phyloP scores from a whole-genome alignment of 64 coral and sea anemone species.

The Astreopora myriophthalma region DNA sequence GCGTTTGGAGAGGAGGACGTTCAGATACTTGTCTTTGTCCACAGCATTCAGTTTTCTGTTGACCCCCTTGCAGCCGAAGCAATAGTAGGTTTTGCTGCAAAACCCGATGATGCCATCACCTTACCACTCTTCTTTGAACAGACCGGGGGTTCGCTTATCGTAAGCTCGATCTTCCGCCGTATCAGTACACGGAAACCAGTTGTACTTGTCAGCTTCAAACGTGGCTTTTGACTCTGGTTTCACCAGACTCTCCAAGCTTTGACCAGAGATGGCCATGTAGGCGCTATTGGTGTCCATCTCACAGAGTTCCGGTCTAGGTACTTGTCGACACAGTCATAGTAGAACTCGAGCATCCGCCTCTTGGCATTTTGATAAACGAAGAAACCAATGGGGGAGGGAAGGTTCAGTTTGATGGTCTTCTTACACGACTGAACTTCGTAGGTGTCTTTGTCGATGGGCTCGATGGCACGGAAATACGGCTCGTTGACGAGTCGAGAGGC shows the following conservation, averaged over 20 bases:
- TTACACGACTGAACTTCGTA: conserved; percentile 44
- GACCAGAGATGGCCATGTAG: conserved; percentile 36
- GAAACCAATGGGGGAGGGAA: conserved; percentile 31
- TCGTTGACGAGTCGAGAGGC: background rate
- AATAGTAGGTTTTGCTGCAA: conserved; percentile 16
- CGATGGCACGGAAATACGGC: background rate
- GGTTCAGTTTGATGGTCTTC: conserved; percentile 10
- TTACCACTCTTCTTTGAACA: conserved; percentile 31
- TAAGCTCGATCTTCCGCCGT: conserved; percentile 16
- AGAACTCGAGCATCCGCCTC: conserved; percentile 4
- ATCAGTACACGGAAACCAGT: conserved; percentile 55
- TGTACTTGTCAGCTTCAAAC: conserved; percentile 23
- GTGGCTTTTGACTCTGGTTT: conserved; percentile 28
- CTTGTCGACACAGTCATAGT: conserved; percentile 15
- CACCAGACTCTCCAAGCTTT: conserved; percentile 32
- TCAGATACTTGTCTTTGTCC: conserved; percentile 22
- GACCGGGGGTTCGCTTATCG: conserved; percentile 59
- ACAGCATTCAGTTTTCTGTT: background rate
- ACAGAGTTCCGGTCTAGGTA: conserved; percentile 1
- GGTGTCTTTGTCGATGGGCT: background rate
- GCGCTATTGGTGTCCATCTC: conserved; percentile 36
- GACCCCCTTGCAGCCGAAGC: conserved; percentile 11
- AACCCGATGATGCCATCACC: conserved; percentile 11
- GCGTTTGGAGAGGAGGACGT: background rate
- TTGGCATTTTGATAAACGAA: conserved; percentile 37